These are phyloP conservation scores for Pseudomugil tenellus DNA, from an alignment of 2,797 vertebrate species.

Conservation along the genomic window DNA sequence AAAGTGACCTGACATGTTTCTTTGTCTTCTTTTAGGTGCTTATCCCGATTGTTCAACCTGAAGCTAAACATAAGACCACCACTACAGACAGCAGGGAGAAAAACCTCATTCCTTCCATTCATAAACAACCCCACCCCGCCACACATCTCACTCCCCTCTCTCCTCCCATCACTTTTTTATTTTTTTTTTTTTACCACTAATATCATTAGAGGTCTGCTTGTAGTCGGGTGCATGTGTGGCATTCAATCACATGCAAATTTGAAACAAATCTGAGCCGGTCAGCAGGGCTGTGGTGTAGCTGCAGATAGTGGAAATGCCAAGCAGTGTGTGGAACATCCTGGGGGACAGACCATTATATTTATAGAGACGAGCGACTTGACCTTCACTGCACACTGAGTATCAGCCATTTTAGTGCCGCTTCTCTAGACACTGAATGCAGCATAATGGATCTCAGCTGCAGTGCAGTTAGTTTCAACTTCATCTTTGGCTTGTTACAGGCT, in stretches of 20 bases:
- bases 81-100: constrained; percentile 59
- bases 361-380: constrained; percentile 82
- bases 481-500: constrained; percentile 67
- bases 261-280: constrained; percentile 64
- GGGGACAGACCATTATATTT: constrained; percentile 85
- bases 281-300: constrained; percentile 62
- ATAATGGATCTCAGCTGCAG: constrained; percentile 75
- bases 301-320: constrained; percentile 78
- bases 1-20: neutral
- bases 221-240: constrained; percentile 56
- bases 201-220: constrained; percentile 61
- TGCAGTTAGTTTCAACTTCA: constrained; percentile 75
- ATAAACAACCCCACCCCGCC: constrained; percentile 51
- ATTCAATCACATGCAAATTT: constrained; percentile 72
- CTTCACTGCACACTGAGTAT: constrained; percentile 82
- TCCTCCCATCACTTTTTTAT: constrained; percentile 46
- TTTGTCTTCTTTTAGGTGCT: neutral
- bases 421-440: constrained; percentile 70
- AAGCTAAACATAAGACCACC: constrained; percentile 42
- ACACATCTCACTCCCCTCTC: neutral
- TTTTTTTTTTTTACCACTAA: constrained; percentile 49
- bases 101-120: constrained; percentile 77
- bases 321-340: constrained; percentile 74
- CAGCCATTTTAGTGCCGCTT: constrained; percentile 81
- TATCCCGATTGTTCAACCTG: constrained; percentile 17